Evolutionary conservation across 1,140 invertebrate species (phyloP), one percentile per base, ranked within the genome.

Genomic region (Phocides pigmalion): DNA sequence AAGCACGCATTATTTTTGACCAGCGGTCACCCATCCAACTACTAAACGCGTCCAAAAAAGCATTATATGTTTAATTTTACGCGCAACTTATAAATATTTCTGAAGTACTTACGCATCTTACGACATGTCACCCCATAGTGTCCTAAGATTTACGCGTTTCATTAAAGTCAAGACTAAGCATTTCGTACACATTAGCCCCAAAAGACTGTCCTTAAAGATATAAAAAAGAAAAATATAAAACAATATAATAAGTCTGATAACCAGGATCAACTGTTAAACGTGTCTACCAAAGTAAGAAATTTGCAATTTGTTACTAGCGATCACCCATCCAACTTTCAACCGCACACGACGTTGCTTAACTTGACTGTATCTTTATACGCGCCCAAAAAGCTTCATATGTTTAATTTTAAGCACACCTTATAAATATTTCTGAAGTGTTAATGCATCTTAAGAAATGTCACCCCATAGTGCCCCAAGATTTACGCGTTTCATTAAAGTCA

Each of bases 191-290:
- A 51, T 51, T 51, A 51, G 49, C 49, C 49, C 6, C 25, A 19
- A 35, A 51, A 11, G 25, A 46, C 8, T 25, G 28, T 32, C 25
- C 49, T 32, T 53, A 2, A 8, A 32, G 35, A 25, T 12, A 25
- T 53, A 39, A 53, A 53, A 32, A 37, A 35, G 50, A 53, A 53
- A 53, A n/a, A n/a, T n/a, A n/a, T n/a, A n/a, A n/a, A n/a, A n/a
- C n/a, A n/a, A n/a, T n/a, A n/a, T n/a, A n/a, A n/a, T n/a, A n/a
- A n/a, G n/a, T n/a, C n/a, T n/a, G n/a, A n/a, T n/a, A n/a, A n/a
- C n/a, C n/a, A n/a, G n/a, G n/a, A n/a, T n/a, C n/a, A n/a, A n/a
- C n/a, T n/a, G n/a, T n/a, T n/a, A n/a, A n/a, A n/a, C n/a, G n/a
- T n/a, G n/a, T n/a, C n/a, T n/a, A n/a, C n/a, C n/a, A n/a, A n/a